Evolutionary conservation across 1,140 invertebrate species (phyloP), one percentile per base, ranked within the genome.

Genomic region (Nomia melanderi): DNA sequence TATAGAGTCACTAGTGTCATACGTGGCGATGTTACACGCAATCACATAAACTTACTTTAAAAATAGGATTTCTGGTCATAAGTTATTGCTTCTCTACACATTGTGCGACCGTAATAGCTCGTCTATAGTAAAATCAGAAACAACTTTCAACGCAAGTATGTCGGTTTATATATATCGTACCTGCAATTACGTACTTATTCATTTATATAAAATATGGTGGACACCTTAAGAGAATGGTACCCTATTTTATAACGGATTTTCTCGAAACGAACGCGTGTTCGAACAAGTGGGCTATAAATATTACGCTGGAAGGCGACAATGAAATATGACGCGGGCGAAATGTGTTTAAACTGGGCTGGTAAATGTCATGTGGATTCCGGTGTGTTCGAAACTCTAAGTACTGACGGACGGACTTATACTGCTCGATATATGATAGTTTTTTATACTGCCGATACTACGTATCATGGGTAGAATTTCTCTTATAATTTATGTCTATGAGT

Each of bases 281-380:
- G 39, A 14, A 63, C n/a, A 33, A 57, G 36, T 25, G 39, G 5
- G 63, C 63, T 33, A 57, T 67, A 75, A 75, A 75, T 75, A 67
- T 67, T 14, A 4, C 27, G 47, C 8, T n/a, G 6, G 14, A 23
- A 57, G 27, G n/a, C 39, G 14, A 54, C 72, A 23, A 67, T 67
- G 63, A 75, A 75, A 67, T 67, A 75, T 39, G 53, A 23, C 2
- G 6, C 29, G 17, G 29, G 1, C 14, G 63, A 44, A 67, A 66
- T 57, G 63, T 57, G 53, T 54, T 36, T 33, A 57, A 39, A 56
- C 36, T 39, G 50, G 27, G 63, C 27, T 67, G 33, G 63, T 57
- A 66, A 66, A 67, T 44, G 72, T 75, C 72, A 44, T n/a, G 12
- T 57, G 29, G 29, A 41, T 54, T 67, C 41, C n/a, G 25, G 36